These are phyloP conservation scores for Terrapene triunguis DNA, from an alignment of 2,113 vertebrate genomes.

Conservation along the genomic window DNA sequence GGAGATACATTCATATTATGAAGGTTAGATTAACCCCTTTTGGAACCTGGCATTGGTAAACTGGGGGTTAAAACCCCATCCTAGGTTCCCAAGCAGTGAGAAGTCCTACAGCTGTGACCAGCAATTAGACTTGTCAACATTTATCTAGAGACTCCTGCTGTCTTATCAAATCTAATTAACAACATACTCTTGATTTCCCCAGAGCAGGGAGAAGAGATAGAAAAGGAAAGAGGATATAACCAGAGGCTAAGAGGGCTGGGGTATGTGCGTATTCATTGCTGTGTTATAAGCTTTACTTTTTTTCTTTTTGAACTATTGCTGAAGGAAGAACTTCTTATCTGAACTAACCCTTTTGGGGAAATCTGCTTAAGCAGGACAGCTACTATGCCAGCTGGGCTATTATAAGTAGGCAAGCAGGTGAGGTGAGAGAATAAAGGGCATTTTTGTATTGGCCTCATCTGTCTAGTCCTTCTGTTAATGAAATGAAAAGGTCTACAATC, in stretches of 20 bases:
- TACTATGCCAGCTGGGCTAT: neutral
- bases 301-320: neutral
- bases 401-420: neutral
- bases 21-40: neutral
- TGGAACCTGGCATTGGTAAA: neutral
- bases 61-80: constrained; percentile 2
- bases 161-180: constrained; percentile 25
- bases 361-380: neutral
- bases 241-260: neutral
- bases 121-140: constrained; percentile 16
- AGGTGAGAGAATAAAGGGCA: too few relatives aligned
- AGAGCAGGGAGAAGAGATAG: neutral
- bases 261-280: neutral
- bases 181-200: neutral
- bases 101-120: neutral
- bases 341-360: neutral
- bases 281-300: neutral
- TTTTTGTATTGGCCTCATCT: too few relatives aligned
- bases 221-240: neutral
- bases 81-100: neutral
- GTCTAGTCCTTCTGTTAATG: too few relatives aligned
- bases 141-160: neutral
- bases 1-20: neutral
- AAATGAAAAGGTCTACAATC: too few relatives aligned
- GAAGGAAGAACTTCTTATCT: neutral